Percentiles rank a stretch among this genome's conserved stretches.
Evolutionary conservation across 2,797 vertebrate species (phyloP).

Genomic region (Microchirus variegatus): DNA sequence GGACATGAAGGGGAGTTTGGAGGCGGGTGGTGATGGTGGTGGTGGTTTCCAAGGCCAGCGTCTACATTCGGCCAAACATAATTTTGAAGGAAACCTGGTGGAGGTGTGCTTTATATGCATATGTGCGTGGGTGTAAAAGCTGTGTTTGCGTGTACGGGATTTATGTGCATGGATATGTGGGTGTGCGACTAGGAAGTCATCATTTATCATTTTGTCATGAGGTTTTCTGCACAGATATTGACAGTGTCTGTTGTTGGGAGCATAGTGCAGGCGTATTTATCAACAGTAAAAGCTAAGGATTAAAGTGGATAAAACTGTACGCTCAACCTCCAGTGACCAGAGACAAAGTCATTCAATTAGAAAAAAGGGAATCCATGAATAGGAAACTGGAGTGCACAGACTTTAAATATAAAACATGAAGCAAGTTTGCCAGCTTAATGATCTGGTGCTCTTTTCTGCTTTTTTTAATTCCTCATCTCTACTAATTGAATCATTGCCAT

Average conservation of each 20-base stretch:
- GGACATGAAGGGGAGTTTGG: slow-evolving; percentile 67
- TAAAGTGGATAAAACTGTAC: slow-evolving; percentile 43
- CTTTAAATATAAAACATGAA: slow-evolving; percentile 39
- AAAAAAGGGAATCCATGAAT: slow-evolving; percentile 9
- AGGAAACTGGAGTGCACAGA: slow-evolving; percentile 28
- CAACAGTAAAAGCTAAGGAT: slow-evolving; percentile 40
- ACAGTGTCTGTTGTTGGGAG: slow-evolving; percentile 38
- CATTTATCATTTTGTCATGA: slow-evolving; percentile 65
- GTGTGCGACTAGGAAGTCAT: slow-evolving; percentile 49
- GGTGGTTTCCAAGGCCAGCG: slow-evolving; percentile 64
- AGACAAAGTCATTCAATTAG: slow-evolving; percentile 40
- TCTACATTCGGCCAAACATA: slow-evolving; percentile 56
- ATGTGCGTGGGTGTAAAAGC: slow-evolving; percentile 38
- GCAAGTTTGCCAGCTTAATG: slow-evolving; percentile 34
- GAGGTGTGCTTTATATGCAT: slow-evolving; percentile 64
- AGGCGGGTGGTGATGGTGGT: slow-evolving; percentile 30
- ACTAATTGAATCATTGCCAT: slow-evolving; percentile 80
- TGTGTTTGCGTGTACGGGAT: slow-evolving; percentile 35
- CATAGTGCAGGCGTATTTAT: not conserved
- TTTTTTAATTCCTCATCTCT: slow-evolving; percentile 15
- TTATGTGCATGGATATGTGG: slow-evolving; percentile 63
- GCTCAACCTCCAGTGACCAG: slow-evolving; percentile 31
- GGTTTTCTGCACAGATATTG: slow-evolving; percentile 65
- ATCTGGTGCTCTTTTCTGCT: slow-evolving; percentile 22
- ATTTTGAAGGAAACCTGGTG: slow-evolving; percentile 69